phyloP scores from a whole-genome alignment of 30 jellyfish, hydroid and myxozoan genomes.

The Sanderia malayensis region DNA sequence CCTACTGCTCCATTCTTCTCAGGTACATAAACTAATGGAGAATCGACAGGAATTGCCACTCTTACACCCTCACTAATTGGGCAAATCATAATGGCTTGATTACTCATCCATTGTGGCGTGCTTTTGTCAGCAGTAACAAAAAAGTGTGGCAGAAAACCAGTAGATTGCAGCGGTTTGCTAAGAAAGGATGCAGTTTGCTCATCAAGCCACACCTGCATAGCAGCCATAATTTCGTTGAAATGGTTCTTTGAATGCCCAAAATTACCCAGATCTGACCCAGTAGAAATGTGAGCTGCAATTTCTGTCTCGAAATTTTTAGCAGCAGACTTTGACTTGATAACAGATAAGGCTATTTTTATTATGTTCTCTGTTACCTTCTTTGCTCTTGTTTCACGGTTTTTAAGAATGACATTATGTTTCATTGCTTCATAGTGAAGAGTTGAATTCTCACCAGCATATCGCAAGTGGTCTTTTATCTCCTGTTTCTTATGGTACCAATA shows the following conservation, averaged over 20 bases:
- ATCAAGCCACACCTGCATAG: constrained; percentile 10
- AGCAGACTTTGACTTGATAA: constrained; percentile 34
- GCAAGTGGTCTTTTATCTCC: background rate
- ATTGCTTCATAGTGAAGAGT: too few relatives aligned
- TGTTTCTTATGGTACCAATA: constrained; percentile 6
- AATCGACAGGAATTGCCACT: background rate
- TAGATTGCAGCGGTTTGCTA: background rate
- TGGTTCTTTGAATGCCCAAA: constrained; percentile 33
- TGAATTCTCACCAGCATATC: constrained; percentile 11
- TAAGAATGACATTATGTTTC: too few relatives aligned
- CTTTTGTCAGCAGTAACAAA: constrained; percentile 3
- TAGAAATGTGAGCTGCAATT: constrained; percentile 18
- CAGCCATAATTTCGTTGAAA: constrained; percentile 25
- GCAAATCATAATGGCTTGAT: constrained; percentile 14
- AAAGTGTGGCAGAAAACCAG: constrained; percentile 12
- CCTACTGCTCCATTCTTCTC: too few relatives aligned
- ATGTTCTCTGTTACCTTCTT: constrained; percentile 13
- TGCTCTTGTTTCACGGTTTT: constrained; percentile 15
- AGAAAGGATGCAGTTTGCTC: background rate
- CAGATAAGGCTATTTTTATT: constrained; percentile 10
- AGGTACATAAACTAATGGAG: background rate
- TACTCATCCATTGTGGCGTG: background rate
- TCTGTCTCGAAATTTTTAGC: constrained; percentile 11
- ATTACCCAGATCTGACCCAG: constrained; percentile 36
- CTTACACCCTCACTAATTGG: background rate